Evolutionary conservation across 2,113 vertebrate genomes (phyloP).

Genomic region (Urocynchramus pylzowi): DNA sequence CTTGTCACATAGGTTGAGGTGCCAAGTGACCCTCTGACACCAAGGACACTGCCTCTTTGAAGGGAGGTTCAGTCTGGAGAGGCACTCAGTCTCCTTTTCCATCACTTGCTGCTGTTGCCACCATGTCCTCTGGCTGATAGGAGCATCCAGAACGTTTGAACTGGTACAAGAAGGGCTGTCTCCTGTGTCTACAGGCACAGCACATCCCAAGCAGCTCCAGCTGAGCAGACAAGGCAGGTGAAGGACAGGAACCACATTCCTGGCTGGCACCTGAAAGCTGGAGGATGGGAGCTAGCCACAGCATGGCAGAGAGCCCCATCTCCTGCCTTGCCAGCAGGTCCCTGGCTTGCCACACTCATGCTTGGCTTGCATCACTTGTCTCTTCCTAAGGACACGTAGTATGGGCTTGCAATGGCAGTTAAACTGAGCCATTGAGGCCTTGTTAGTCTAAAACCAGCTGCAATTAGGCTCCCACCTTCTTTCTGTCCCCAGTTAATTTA

Average conservation of each 20-base stretch:
- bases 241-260: not conserved
- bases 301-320: not conserved
- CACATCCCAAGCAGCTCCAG: not conserved
- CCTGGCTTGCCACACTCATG: not conserved
- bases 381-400: not conserved
- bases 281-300: not conserved
- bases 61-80: not conserved
- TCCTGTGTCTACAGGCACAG: not conserved
- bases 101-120: not conserved
- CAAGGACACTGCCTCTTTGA: accelerated
- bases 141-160: not conserved
- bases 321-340: not conserved
- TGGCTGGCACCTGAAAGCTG: not conserved
- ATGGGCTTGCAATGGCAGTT: not conserved
- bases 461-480: not conserved
- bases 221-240: not conserved
- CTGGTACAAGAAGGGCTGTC: not conserved
- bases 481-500: not conserved
- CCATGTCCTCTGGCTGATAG: not conserved
- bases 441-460: not conserved
- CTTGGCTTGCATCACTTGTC: not conserved
- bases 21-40: accelerated
- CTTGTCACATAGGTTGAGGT: not conserved
- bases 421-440: not conserved
- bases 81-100: not conserved